Evolutionary conservation across 2,113 vertebrate genomes (phyloP), one percentile per base, ranked within the genome.

Genomic region (Cynocephalus volans): DNA sequence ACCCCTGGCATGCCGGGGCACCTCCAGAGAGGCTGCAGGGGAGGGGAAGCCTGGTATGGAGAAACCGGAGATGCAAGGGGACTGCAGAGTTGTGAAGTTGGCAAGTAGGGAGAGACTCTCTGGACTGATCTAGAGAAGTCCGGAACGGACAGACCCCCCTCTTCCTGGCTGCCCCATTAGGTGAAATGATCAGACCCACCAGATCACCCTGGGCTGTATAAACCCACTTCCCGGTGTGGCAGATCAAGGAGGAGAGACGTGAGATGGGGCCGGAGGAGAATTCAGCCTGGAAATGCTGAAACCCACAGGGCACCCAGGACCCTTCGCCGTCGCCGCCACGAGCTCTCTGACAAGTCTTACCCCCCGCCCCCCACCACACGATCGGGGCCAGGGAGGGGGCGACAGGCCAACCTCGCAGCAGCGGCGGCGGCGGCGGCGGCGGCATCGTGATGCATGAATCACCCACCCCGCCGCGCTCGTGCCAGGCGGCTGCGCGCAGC

Each of bases 391-490:
- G 64, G 75, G 85, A 90, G 84, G 96, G 86, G 94, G 96, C 64
- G 95, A 96, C 90, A 82, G 96, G 96, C 92, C 94, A 81, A 90
- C 45, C 95, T 94, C 75, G 50, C 56, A 13, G 90, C 72, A 31
- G 80, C 77, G 6, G 70, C 73, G 2, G 73, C 84, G 2, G 73
- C 84, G 8, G 50, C 84, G 3, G 77, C 79, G 4, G 96, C 50
- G 21, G 91, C 83, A 91, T 90, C 96, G 84, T 95, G 97, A 95
- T 93, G 96, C 95, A 95, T 97, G 97, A 98, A 97, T 98, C 98
- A 97, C 97, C 88, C 87, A 52, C 93, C 56, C 86, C 77, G 83
- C 84, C 70, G 24, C 69, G 79, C 85, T 81, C 50, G n/a, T 79
- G 80, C 88, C 75, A 45, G 73, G 41, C 45, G 69, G 84, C 62